phyloP scores from a whole-genome alignment of 1,140 invertebrate species.

The Rhagoletis zephyria region DNA sequence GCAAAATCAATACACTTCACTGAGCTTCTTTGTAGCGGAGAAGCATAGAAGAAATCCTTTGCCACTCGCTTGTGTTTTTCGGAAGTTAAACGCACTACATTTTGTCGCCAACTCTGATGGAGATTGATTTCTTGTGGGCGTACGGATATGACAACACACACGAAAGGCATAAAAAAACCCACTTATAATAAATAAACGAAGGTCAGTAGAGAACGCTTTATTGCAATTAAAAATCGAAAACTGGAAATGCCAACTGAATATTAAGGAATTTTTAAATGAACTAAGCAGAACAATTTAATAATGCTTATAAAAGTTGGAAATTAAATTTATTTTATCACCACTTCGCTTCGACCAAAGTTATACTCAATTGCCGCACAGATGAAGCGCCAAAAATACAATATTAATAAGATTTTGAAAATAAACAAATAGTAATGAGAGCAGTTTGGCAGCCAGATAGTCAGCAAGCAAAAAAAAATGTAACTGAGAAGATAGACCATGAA shows the following conservation, averaged over 20 bases:
- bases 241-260: too few relatives aligned
- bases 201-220: neutral
- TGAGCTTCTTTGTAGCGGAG: too few relatives aligned
- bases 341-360: too few relatives aligned
- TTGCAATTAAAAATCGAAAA: too few relatives aligned
- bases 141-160: neutral
- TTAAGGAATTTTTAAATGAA: too few relatives aligned
- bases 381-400: neutral
- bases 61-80: too few relatives aligned
- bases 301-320: too few relatives aligned
- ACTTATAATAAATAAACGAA: neutral
- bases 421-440: conserved; percentile 15
- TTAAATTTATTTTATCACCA: too few relatives aligned
- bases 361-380: neutral
- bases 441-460: neutral
- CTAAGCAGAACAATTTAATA: too few relatives aligned
- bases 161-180: neutral
- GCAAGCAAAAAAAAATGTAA: neutral
- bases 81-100: neutral
- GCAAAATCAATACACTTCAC: conserved; percentile 14
- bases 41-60: too few relatives aligned
- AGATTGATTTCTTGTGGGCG: conserved; percentile 29
- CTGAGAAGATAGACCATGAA: neutral
- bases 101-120: neutral
- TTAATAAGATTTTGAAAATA: conserved; percentile 6